Conservation (phyloP, 2,797 vertebrate genomes). For the Crax fasciolata region DNA sequence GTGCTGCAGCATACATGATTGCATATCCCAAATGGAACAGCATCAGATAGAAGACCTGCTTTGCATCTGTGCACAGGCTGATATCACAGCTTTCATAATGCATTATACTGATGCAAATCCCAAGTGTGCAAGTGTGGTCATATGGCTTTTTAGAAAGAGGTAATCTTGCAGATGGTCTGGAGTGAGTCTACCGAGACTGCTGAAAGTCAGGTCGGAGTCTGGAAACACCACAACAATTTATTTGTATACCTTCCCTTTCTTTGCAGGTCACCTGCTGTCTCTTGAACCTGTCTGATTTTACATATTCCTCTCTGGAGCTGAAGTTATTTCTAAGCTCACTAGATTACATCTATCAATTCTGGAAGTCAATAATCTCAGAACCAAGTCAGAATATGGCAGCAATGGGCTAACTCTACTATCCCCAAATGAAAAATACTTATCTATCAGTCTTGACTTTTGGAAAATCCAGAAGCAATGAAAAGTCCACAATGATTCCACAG, state of each 20-base stretch:
- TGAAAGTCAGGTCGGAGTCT: constrained; percentile 8
- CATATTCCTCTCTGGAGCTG: not conserved
- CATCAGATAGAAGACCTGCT: not conserved
- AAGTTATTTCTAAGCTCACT: not conserved
- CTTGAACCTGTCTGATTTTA: not conserved
- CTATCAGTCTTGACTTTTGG: not conserved
- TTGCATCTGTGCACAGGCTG: not conserved
- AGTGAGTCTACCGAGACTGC: not conserved
- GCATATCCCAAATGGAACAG: not conserved
- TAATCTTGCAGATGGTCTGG: not conserved
- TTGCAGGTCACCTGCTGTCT: not conserved
- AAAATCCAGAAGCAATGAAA: not conserved
- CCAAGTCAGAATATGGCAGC: not conserved
- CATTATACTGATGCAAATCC: not conserved
- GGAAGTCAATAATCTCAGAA: not conserved
- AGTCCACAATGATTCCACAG: not conserved
- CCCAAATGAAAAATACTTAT: not conserved
- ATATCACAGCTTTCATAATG: not conserved
- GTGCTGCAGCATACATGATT: not conserved
- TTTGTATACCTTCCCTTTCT: not conserved
- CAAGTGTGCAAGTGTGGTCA: not conserved
- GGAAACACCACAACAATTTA: not conserved
- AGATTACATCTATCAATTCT: not conserved
- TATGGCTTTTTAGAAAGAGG: constrained; percentile 33
- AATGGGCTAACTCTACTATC: not conserved